Conservation (phyloP, 2,113 vertebrate species). For the Pterophyllum scalare region DNA sequence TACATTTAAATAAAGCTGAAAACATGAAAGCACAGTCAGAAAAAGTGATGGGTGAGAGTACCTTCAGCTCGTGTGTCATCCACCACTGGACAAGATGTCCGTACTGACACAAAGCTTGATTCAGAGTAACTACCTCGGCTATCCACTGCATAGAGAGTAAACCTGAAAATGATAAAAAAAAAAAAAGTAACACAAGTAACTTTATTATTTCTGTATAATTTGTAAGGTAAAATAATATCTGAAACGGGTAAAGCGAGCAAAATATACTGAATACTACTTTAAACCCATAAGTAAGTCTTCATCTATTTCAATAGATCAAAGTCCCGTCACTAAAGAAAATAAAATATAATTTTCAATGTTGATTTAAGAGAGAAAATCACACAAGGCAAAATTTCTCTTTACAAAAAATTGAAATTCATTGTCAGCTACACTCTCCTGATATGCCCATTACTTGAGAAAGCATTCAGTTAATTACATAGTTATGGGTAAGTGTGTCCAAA, state of each 20-base stretch:
- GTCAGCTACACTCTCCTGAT: too few species aligned
- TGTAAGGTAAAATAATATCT: neutral
- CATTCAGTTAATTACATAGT: too few species aligned
- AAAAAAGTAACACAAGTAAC: neutral
- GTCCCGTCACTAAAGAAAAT: neutral
- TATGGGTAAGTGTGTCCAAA: too few species aligned
- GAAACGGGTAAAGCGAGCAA: neutral
- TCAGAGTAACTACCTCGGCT: slow-evolving; percentile 93
- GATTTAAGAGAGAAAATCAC: neutral
- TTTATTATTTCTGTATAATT: neutral
- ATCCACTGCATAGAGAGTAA: slow-evolving; percentile 93
- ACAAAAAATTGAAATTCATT: too few species aligned
- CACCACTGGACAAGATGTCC: slow-evolving; percentile 94
- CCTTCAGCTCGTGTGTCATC: slow-evolving; percentile 98
- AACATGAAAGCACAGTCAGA: neutral
- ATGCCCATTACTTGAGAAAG: too few species aligned
- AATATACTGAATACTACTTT: neutral
- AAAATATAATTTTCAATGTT: neutral
- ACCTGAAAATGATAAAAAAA: slow-evolving; percentile 78
- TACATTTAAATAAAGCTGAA: neutral
- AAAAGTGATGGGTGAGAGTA: slow-evolving; percentile 56
- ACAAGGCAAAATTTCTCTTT: neutral
- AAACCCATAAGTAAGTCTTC: neutral
- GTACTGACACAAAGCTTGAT: slow-evolving; percentile 89
- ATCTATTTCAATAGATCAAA: neutral